These are phyloP conservation scores for Chelidonichthys spinosus DNA, from an alignment of 2,797 vertebrate species.

Conservation along the genomic window DNA sequence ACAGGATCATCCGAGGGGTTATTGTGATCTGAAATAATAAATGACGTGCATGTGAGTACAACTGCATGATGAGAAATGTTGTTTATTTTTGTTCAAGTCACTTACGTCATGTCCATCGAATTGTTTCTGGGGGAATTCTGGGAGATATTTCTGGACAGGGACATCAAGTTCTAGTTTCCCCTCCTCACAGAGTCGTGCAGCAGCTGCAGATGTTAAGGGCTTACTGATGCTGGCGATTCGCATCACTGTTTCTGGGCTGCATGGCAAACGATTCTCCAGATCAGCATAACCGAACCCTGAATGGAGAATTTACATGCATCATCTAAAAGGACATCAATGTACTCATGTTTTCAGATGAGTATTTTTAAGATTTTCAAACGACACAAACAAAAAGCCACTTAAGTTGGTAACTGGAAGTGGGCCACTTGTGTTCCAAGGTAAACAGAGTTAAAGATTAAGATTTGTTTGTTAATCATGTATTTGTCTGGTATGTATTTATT, in stretches of 20 bases:
- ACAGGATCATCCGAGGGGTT: slow-evolving; percentile 92
- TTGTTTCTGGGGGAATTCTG: slow-evolving; percentile 95
- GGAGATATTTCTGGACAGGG: slow-evolving; percentile 95
- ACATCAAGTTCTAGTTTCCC: slow-evolving; percentile 93
- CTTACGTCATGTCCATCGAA: slow-evolving; percentile 93
- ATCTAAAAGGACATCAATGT: not conserved
- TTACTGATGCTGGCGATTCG: slow-evolving; percentile 98
- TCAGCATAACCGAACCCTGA: slow-evolving; percentile 95
- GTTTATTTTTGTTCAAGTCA: slow-evolving; percentile 9
- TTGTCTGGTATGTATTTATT: not conserved
- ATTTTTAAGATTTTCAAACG: no score
- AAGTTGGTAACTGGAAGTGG: not conserved
- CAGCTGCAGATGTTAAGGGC: slow-evolving; percentile 92
- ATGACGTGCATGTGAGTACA: slow-evolving; percentile 2
- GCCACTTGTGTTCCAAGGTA: not conserved
- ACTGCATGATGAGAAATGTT: not conserved
- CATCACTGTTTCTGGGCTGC: slow-evolving; percentile 91
- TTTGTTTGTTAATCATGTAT: not conserved
- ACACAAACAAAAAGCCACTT: not conserved
- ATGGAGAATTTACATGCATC: slow-evolving; percentile 18
- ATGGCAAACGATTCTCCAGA: slow-evolving; percentile 93
- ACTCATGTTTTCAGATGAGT: not conserved
- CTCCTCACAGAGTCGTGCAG: slow-evolving; percentile 92
- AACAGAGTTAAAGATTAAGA: not conserved
- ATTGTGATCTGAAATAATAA: slow-evolving; percentile 87